Evolutionary conservation across 1,140 invertebrate genomes (phyloP).

Genomic region (Octopus bimaculoides): DNA sequence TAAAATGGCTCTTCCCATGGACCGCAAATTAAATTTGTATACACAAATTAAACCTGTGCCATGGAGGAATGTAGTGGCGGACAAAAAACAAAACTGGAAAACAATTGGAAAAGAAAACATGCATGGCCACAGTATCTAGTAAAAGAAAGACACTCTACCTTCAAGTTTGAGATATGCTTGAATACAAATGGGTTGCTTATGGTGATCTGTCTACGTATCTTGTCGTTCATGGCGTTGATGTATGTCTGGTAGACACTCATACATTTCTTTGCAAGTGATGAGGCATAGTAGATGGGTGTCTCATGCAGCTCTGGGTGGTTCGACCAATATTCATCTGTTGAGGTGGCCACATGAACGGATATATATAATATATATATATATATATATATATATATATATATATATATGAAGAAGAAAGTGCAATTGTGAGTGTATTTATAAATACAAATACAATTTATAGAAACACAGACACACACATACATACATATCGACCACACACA

Average conservation of each 20-base stretch:
- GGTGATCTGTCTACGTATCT: slow-evolving; percentile 91
- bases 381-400: not conserved
- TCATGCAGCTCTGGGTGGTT: slow-evolving; percentile 97
- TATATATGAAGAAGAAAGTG: not conserved
- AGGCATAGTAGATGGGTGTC: slow-evolving; percentile 99
- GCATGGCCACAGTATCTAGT: too few species aligned
- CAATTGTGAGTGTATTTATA: too few species aligned
- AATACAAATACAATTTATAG: too few species aligned
- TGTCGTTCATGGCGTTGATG: slow-evolving; percentile 99
- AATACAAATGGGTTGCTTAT: slow-evolving; percentile 99
- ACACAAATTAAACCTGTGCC: too few species aligned
- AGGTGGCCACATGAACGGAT: slow-evolving; percentile 7
- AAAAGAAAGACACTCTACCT: slow-evolving; percentile 62
- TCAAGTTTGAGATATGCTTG: slow-evolving; percentile 97
- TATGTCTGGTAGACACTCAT: slow-evolving; percentile 99
- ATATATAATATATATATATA: not conserved
- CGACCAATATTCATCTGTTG: slow-evolving; percentile 93
- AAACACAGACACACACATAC: too few species aligned
- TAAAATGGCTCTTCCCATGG: too few species aligned
- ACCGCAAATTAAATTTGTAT: too few species aligned
- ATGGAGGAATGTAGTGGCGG: too few species aligned
- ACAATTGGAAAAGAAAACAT: too few species aligned
- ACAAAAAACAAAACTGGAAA: too few species aligned
- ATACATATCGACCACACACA: too few species aligned
- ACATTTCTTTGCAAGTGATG: slow-evolving; percentile 98